Base-by-base conservation (phyloP, 2,113 vertebrate genomes). In the Andinoacara biseriatus region DNA sequence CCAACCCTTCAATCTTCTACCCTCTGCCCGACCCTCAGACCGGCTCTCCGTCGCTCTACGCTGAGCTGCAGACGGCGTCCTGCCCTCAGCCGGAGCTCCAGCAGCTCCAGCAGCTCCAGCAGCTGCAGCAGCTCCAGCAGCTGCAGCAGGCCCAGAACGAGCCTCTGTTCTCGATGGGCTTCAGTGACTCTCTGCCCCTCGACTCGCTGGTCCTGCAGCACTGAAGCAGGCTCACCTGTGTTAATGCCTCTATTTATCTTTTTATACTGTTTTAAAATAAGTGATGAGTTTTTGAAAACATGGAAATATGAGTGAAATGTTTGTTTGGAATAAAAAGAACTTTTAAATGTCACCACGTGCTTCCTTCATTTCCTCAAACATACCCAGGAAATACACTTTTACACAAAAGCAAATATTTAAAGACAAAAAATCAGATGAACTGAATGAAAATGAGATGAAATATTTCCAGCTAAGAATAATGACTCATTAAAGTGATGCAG, bases 161-260 rank as follows among this genome's bases (percentile, higher is more conserved):
- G 77, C 9, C 58, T 18, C 60, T 72, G 2, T 85, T 87, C 58
- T 58, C 10, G 1, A 80, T 81, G 58, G 58, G 65, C 35, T 76
- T 89, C 52, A 2, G 3, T 11, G 85, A 87, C 4, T 7, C 17
- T 2, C 62, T 67, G 58, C 67, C 79, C 74, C 89, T 91, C 1
- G 67, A 84, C 62, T 6, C 74, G 7, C 69, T 91, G 86, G 74
- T 69, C 46, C 82, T 89, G 7, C 76, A 54, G 56, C 81, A 80
- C 38, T 76, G 76, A 87, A 5, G 22, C 24, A 46, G 13, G 49
- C 56, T 80, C 8, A 7, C 24, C 17, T 26, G 65, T 69, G 46
- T 57, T 4, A 57, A 74, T 74, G 18, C 78, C 58, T 22, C 4
- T 90, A 78, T 89, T 87, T 89, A 87, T 84, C 22, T 49, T 59